Evolutionary conservation across 2,888 invertebrate genomes (phyloP).

Genomic region (Sisyra nigra): DNA sequence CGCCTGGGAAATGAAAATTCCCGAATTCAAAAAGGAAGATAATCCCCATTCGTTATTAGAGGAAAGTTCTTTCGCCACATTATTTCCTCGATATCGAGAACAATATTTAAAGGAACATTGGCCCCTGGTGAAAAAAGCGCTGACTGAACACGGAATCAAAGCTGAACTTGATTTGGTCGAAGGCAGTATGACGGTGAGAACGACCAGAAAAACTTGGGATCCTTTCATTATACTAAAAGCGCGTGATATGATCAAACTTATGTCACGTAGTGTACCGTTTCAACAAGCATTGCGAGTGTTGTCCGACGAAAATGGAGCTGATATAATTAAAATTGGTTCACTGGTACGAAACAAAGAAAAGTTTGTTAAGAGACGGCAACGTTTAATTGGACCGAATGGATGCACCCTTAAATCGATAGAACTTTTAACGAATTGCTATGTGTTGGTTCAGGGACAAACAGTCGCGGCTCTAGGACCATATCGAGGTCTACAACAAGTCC

Average conservation of each 20-base stretch:
- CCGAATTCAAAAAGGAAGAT: slow-evolving; percentile 73
- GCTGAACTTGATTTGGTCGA: slow-evolving; percentile 87
- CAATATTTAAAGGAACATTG: slow-evolving; percentile 89
- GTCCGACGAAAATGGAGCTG: slow-evolving; percentile 82
- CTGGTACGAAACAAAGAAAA: slow-evolving; percentile 82
- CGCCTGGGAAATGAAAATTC: slow-evolving; percentile 77
- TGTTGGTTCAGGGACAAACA: slow-evolving; percentile 93
- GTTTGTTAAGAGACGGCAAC: slow-evolving; percentile 85
- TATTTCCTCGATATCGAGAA: slow-evolving; percentile 96
- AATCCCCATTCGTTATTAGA: slow-evolving; percentile 78
- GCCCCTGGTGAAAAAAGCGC: slow-evolving; percentile 79
- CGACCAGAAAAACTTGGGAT: slow-evolving; percentile 96
- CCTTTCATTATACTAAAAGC: slow-evolving; percentile 95
- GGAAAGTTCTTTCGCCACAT: slow-evolving; percentile 90
- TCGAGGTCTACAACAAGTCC: slow-evolving; percentile 71
- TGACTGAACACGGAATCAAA: slow-evolving; percentile 62
- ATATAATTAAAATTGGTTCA: slow-evolving; percentile 92
- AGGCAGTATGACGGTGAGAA: slow-evolving; percentile 86
- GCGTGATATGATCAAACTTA: slow-evolving; percentile 84
- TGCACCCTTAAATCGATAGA: slow-evolving; percentile 96
- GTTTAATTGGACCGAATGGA: slow-evolving; percentile 95
- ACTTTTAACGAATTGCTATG: slow-evolving; percentile 88
- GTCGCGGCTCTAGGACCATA: slow-evolving; percentile 94
- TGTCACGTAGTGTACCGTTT: slow-evolving; percentile 91
- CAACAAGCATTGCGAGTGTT: slow-evolving; percentile 83